Evolutionary conservation across 2,113 vertebrate genomes (phyloP), one percentile per base, ranked within the genome.

Genomic region (Panurus biarmicus): DNA sequence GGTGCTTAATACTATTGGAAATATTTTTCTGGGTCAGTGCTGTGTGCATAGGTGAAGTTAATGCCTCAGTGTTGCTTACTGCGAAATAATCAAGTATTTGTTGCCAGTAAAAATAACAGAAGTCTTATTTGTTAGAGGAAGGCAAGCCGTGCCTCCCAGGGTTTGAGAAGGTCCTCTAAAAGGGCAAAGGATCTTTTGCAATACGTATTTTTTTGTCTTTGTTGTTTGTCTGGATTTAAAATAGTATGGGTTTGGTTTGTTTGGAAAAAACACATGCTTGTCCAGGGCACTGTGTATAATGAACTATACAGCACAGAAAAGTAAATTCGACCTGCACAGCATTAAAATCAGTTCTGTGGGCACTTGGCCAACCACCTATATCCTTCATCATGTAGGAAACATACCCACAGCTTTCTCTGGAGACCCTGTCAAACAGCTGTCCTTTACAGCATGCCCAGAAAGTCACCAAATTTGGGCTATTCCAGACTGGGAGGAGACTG

Each of bases 361-460:
- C 93, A 94, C 78, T 93, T 97, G 93, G 96, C 96, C 95, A 96
- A 87, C 94, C 96, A 96, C 95, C 96, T 96, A 97, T 96, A 95
- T 93, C 91, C 95, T 96, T 96, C 93, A 96, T 95, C 96, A 65
- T 95, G 95, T 96, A 95, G 92, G 90, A 96, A 96, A 90, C 95
- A 97, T 97, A 93, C 92, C 89, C 95, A 93, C 87, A 95, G 92
- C 96, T 89, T 97, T 88, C 96, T 92, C 96, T 89, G 93, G 94
- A 96, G 95, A 95, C 95, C 90, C 93, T 94, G 91, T 96, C 95
- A 95, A 96, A 95, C 95, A 97, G 95, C 95, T 96, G 96, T 97
- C 93, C 94, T 96, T 96, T 95, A 93, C 94, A 96, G 95, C 93
- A 71, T 95, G 93, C 96, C 95, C 95, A 95, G 94, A 96, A 96